Evolutionary conservation across 2,113 vertebrate species (phyloP), one percentile per base, ranked within the genome.

Genomic region (Larimichthys crocea): DNA sequence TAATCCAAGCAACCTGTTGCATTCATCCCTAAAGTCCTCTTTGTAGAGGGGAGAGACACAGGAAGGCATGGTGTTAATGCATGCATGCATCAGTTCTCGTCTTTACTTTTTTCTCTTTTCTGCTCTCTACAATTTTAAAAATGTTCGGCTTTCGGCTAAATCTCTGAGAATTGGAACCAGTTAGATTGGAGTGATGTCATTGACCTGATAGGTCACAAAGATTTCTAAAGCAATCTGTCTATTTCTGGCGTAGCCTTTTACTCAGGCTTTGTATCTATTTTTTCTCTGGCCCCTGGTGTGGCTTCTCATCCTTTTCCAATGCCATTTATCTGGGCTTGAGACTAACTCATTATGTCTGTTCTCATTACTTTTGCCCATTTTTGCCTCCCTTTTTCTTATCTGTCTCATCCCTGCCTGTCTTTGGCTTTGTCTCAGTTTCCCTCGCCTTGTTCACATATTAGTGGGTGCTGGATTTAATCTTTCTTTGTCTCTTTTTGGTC

Each of bases 161-260:
- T 83, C 35, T 63, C 67, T 86, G 82, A 81, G 85, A 90, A 88
- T 22, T 88, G 83, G 75, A 67, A 52, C 22, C 14, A 44, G 29
- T 71, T 79, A 57, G 20, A 12, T 49, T 53, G 10, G 11, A 69
- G 15, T 78, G 73, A 88, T 84, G 82, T 83, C 82, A 75, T 16
- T 86, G 85, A 89, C 79, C 76, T 12, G 0, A n/a, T 40, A 64
- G 84, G 83, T 85, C 84, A 78, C 8, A 35, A 10, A n/a, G 20
- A 87, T 66, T 64, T 89, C 67, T 84, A 76, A 92, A 86, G 87
- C 65, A 57, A 60, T 79, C 61, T 65, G 49, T 72, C 79, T 88
- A 85, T 88, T 84, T 82, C 52, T 89, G 86, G 68, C 16, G 5
- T 67, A 72, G 76, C 63, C 24, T 66, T 80, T 87, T 57, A 22